Base-by-base conservation (phyloP, 2,797 vertebrate genomes). In the Poecilia gillii region DNA sequence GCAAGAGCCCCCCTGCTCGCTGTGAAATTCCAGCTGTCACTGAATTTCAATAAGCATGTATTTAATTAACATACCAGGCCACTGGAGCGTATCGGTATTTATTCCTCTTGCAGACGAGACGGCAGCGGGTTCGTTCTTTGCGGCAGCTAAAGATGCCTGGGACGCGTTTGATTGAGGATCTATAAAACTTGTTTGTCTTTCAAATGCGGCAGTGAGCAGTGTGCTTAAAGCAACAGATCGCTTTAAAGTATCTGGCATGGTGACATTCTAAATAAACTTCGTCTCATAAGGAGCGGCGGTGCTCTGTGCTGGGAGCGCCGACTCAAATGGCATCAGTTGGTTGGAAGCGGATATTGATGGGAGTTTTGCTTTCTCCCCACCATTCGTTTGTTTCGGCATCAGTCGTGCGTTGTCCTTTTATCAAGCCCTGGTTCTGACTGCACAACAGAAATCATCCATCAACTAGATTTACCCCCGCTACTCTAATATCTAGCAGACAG, bases 31-130 rank as follows among this genome's bases (percentile, higher is more conserved):
- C 93, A 96, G 94, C 94, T 95, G 94, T 94, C 93, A 93, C 92
- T 89, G 92, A 88, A 93, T 95, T 96, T 95, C 94, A 95, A 94
- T 94, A 93, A 95, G 92, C 93, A 94, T 93, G 91, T 94, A 95
- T 95, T 95, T 94, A 96, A 95, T 96, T 95, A 96, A 95, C 92
- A 95, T 92, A 91, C 87, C 53, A 92, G 91, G 93, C 91, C 91
- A 89, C 89, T 91, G 91, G 92, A 93, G 94, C 93, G 90, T 92
- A 89, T 92, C 92, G 87, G 90, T 93, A 93, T 95, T 91, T 95
- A 90, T 93, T 93, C 90, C 83, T 92, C 88, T 92, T 87, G 77
- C 85, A 91, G 86, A 89, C 75, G 45, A 85, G 85, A 90, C 91
- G 73, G 90, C 78, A 36, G 81, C 9, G 51, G 78, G 57, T 91